Evolutionary conservation across 2,113 vertebrate species (phyloP), one percentile per base, ranked within the genome.

Genomic region (Dicentrarchus labrax): DNA sequence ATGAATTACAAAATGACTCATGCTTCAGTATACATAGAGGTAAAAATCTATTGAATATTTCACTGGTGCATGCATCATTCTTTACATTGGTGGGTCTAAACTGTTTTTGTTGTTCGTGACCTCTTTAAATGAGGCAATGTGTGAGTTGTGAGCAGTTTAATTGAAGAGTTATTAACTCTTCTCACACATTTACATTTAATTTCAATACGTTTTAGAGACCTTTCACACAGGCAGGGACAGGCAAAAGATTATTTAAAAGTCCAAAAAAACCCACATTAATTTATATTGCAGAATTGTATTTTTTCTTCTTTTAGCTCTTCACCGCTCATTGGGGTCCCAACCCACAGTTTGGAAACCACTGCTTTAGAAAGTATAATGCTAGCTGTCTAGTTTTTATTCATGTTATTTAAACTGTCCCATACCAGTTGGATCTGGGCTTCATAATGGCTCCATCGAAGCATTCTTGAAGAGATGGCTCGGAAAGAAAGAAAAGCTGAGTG

Each of bases 381-480:
- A 56, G 65, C 65, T 17, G 43, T 76, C 62, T 59, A 30, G 41
- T 64, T 87, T 81, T 80, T 67, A 60, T 64, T 71, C 22, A 53
- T 80, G 61, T 71, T 75, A 81, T 75, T 86, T 64, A 83, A 87
- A 91, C 78, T 80, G 47, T 74, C 53, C 64, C 65, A 64, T 72
- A 81, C 86, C 81, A 69, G 86, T 86, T 71, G 83, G 84, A 85
- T 82, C 76, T 78, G 21, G 82, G 36, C 83, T 65, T 85, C 75
- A 88, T 91, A 87, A 91, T 86, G 86, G 87, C 72, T 93, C 77
- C 88, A 74, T 91, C 91, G 88, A 87, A 91, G 91, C 90, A 90
- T 89, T 89, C 83, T 86, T 88, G 86, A 89, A 72, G 78, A 88
- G 70, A 87, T 74, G 80, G 80, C 80, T 85, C 13, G 50, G 64